These are phyloP conservation scores for Trissonchulus latispiculum DNA, from an alignment of 2,888 invertebrate species.

Conservation along the genomic window DNA sequence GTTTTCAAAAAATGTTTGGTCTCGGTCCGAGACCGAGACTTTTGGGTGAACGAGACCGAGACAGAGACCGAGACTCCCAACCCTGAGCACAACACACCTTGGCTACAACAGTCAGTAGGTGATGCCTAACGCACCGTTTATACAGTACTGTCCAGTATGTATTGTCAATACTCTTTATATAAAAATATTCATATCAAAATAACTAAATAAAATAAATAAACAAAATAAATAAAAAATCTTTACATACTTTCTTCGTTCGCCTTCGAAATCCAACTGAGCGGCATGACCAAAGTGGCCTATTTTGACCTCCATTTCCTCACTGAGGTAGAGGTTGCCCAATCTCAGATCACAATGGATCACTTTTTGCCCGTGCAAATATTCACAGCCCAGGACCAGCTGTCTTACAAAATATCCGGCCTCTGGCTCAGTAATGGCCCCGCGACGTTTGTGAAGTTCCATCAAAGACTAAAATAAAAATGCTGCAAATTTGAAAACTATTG, in stretches of 20 bases:
- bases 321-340: constrained; percentile 64
- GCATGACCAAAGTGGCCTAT: constrained; percentile 98
- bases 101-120: too few relatives aligned
- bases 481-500: too few relatives aligned
- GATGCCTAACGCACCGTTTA: too few relatives aligned
- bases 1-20: too few relatives aligned
- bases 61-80: too few relatives aligned
- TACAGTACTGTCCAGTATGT: too few relatives aligned
- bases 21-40: too few relatives aligned
- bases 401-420: constrained; percentile 92
- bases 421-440: constrained; percentile 89
- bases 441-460: constrained; percentile 95
- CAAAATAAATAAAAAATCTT: background rate
- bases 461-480: constrained; percentile 71
- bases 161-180: too few relatives aligned
- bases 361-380: constrained; percentile 76
- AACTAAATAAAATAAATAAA: too few relatives aligned
- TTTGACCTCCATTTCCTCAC: constrained; percentile 78
- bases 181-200: too few relatives aligned
- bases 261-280: constrained; percentile 78
- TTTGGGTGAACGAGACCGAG: too few relatives aligned
- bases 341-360: constrained; percentile 83
- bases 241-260: constrained; percentile 61
- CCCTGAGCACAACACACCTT: too few relatives aligned
- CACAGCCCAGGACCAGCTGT: constrained; percentile 81